Base-by-base conservation (phyloP, 2,888 invertebrate genomes). In the Phytoseiulus persimilis region DNA sequence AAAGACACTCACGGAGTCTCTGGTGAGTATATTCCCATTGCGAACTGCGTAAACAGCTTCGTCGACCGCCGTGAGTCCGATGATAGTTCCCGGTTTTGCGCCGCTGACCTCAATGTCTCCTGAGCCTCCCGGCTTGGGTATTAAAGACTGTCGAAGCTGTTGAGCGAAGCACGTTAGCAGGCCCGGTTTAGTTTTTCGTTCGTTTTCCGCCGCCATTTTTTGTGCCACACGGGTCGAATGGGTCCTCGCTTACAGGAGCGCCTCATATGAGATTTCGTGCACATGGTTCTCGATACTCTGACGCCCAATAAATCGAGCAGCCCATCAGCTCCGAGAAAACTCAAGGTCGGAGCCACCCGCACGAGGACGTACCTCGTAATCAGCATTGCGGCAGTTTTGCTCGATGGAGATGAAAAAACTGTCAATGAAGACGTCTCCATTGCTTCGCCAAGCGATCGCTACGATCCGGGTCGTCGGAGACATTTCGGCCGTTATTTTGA, bases 11-110 rank as follows among this genome's bases (percentile, higher is more conserved):
- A 91, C 90, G 89, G 90, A 91, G 5, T 89, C 33, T 32, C 90
- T 90, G 0, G 91, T 91, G 0, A 91, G 90, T 23, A 89, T 90
- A 45, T 90, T 90, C 33, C 90, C 90, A 83, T 91, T 91, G 18
- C 90, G 89, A 14, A 91, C 83, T 1, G 91, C 90, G 90, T 91
- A 91, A 23, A 91, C 91, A 14, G 91, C 91, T 90, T 91, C 90
- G 83, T 91, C 91, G 5, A 91, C 91, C n/a, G 91, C 91, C 32
- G 91, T 83, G 33, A 91, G 32, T 28, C 91, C 91, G 83, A 91
- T 90, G 11, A 90, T 39, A 28, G 91, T 91, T 31, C 89, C 90
- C 83, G 3, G 31, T 45, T 90, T 90, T 14, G 87, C 83, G 31
- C 91, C 91, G 14, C 87, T 45, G 14, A 91, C 45, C 5, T 83